Percentiles rank a stretch among this genome's conserved stretches.
These are phyloP conservation scores for Boulengeromyrus knoepffleri DNA, from an alignment of 2,113 vertebrate genomes.

Conservation along the genomic window DNA sequence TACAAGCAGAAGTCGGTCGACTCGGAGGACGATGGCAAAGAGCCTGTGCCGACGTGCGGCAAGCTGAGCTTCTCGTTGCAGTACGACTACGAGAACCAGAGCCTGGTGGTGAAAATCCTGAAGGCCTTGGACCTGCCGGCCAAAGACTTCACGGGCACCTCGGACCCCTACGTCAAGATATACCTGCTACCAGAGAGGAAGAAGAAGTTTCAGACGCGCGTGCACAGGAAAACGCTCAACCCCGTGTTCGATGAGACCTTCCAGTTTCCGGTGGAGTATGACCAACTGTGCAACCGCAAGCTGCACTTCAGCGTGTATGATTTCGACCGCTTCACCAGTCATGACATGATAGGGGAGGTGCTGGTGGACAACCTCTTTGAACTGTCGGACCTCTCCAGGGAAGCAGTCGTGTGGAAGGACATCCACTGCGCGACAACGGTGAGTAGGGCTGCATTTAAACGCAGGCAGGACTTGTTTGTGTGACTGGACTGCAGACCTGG, in stretches of 20 bases:
- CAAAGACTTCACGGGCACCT: constrained; percentile 92
- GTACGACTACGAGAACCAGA: constrained; percentile 89
- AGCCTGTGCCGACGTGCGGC: constrained; percentile 80
- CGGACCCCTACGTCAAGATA: constrained; percentile 95
- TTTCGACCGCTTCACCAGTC: constrained; percentile 97
- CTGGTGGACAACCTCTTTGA: constrained; percentile 97
- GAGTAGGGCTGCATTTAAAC: constrained; percentile 54
- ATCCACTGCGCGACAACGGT: constrained; percentile 89
- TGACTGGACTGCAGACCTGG: not conserved
- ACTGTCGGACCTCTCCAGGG: constrained; percentile 90
- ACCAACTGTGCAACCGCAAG: constrained; percentile 86
- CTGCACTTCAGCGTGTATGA: constrained; percentile 96
- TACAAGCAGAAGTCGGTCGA: constrained; percentile 98
- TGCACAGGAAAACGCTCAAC: constrained; percentile 94
- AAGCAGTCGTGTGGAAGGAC: constrained; percentile 94
- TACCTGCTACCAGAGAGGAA: constrained; percentile 94
- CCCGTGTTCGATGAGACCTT: constrained; percentile 89
- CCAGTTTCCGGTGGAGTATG: constrained; percentile 85
- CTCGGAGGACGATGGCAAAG: constrained; percentile 73
- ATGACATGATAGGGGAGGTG: constrained; percentile 98
- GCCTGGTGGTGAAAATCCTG: constrained; percentile 81
- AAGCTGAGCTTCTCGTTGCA: constrained; percentile 86
- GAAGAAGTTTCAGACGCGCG: constrained; percentile 95
- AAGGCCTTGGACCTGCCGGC: constrained; percentile 91
- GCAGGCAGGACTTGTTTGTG: not conserved